Evolutionary conservation across 2,888 invertebrate genomes (phyloP), one percentile per base, ranked within the genome.

Genomic region (Galerucella nymphaeae): DNA sequence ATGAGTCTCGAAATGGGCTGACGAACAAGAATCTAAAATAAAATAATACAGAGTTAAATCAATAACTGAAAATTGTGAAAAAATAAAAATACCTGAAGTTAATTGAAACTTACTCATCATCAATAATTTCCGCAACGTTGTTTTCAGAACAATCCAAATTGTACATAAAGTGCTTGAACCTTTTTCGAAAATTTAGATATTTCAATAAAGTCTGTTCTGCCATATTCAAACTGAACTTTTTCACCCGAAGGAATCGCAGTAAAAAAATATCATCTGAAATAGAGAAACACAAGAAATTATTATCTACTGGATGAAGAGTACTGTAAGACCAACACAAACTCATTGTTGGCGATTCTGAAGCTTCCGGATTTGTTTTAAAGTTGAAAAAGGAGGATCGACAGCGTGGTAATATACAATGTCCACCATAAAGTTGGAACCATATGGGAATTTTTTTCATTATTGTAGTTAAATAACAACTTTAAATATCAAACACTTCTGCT

Each of bases 221-320:
- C 91, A 93, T 92, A 2, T 92, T 92, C 45, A 95, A 88, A 82
- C 93, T 93, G 87, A 90, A 95, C 85, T 94, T 95, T 83, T 93
- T 93, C 75, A 91, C 91, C 2, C 94, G 90, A 72, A 95, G 87
- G 83, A 94, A 95, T 65, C 94, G 88, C 78, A 95, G 86, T 69
- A 94, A 87, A 84, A 95, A 95, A 61, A 87, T 88, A 75, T 93
- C 92, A 84, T 94, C 94, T 92, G 87, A 45, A 86, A 85, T 30
- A 59, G 45, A 38, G 8, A 38, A 38, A 6, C n/a, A 48, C 14
- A 6, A 48, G n/a, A n/a, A n/a, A 14, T n/a, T 45, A 45, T 45
- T 45, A 45, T 45, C 14, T 45, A 45, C 14, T 4, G 45, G 1
- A 45, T 45, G 2, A 59, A 75, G 76, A 76, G 8, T 38, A 38